Conservation (phyloP, 2,113 vertebrate species). For the Perca schrenkii region DNA sequence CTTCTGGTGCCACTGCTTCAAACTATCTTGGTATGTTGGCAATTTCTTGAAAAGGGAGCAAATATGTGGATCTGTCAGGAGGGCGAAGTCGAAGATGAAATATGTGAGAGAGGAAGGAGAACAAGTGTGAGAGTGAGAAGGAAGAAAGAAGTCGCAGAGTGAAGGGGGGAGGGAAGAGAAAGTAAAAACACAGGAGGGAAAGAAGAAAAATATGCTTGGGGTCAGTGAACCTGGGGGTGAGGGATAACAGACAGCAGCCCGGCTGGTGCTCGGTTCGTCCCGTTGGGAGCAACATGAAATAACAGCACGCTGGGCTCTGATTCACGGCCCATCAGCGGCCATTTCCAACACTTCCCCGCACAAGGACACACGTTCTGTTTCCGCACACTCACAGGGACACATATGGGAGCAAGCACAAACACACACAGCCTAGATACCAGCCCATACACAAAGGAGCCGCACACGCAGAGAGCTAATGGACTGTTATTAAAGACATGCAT, state of each 20-base stretch:
- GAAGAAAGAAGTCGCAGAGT: neutral
- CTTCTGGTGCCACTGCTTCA: slow-evolving; percentile 1
- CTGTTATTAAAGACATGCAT: slow-evolving; percentile 85
- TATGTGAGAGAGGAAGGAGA: slow-evolving; percentile 6
- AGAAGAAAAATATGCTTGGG: slow-evolving; percentile 51
- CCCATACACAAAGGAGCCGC: slow-evolving; percentile 3
- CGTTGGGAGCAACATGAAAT: slow-evolving; percentile 59
- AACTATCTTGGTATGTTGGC: slow-evolving; percentile 28
- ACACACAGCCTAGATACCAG: neutral
- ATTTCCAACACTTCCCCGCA: slow-evolving; percentile 60
- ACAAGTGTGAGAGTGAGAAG: slow-evolving; percentile 19
- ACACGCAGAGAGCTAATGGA: slow-evolving; percentile 69
- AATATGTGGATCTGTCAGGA: neutral
- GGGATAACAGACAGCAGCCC: slow-evolving; percentile 60
- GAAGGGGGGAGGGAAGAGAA: neutral
- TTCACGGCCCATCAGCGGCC: slow-evolving; percentile 69
- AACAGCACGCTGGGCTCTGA: slow-evolving; percentile 61
- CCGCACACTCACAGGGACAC: neutral
- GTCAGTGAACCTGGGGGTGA: slow-evolving; percentile 55
- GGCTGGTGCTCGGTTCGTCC: slow-evolving; percentile 35
- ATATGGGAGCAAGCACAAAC: neutral
- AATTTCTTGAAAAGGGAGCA: slow-evolving; percentile 20
- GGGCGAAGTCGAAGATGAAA: slow-evolving; percentile 4
- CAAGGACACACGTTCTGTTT: slow-evolving; percentile 30
- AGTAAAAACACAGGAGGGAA: slow-evolving; percentile 42